Base-by-base conservation (phyloP, 1,140 invertebrate species). In the Argopecten irradians region DNA sequence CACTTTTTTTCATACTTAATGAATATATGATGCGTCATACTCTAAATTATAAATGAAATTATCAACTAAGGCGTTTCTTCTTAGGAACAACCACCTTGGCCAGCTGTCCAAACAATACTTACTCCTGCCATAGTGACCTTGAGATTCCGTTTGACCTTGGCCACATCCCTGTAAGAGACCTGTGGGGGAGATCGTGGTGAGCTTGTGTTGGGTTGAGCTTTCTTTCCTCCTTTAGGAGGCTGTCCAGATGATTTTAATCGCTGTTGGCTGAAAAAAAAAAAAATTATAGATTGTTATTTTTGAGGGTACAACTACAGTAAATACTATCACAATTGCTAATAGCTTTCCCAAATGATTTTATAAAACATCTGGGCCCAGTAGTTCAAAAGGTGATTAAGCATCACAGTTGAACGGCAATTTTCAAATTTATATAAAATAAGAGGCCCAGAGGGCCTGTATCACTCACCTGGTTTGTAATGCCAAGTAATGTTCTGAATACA, bases 81-180 rank as follows among this genome's bases (percentile, higher is more conserved):
- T 71, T 19, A 22, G 55, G 32, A 71, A 3, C 11, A 71, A 22
- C 55, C 2, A 28, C 19, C 55, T 22, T 71, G 19, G 22, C 3
- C 22, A 71, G 22, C 22, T 22, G 32, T 3, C 22, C 28, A 83
- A 83, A 84, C 34, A 11, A 35, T 22, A 34, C 33, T 82, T 55
- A 84, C 84, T 82, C 84, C 83, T 36, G 83, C 22, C 43, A 89
- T 32, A 22, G 85, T 55, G 9, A 82, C 88, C 71, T 86, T 89
- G 0, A 89, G 71, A 41, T 89, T 89, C 0, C 88, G 84, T 83
- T 86, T 89, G 84, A 89, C 88, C 85, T 89, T 89, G 35, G 82
- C 85, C 19, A 82, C 55, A 71, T 86, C 34, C 34, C 85, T 34
- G 85, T 87, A 14, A 11, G 22, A 3, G 34, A 41, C 71, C 35